These are phyloP conservation scores for Ornithorhynchus anatinus DNA, from an alignment of 2,113 vertebrate genomes.

Conservation along the genomic window DNA sequence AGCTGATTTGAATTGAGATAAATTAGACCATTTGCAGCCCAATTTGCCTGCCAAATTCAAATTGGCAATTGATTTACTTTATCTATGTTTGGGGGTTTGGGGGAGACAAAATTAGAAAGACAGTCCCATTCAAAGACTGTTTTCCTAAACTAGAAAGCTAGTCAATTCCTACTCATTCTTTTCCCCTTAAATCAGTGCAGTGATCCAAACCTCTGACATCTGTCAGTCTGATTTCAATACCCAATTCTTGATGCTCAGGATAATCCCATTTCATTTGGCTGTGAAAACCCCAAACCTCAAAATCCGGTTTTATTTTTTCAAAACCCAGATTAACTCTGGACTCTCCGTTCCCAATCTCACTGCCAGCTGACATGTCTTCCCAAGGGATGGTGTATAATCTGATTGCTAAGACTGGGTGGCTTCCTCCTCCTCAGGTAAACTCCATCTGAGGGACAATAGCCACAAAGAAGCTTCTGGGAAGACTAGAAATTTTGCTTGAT, in stretches of 20 bases:
- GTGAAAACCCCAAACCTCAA: background rate
- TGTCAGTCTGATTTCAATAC: background rate
- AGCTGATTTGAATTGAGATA: constrained; percentile 72
- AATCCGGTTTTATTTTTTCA: background rate
- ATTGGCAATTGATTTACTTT: constrained; percentile 52
- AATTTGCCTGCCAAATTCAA: constrained; percentile 69
- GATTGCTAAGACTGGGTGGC: background rate
- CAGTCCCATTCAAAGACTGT: constrained; percentile 29
- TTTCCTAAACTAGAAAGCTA: constrained; percentile 3
- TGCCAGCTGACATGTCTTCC: background rate
- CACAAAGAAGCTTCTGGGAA: background rate
- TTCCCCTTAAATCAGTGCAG: background rate
- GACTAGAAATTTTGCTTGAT: constrained; percentile 1
- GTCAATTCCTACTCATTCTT: constrained; percentile 1
- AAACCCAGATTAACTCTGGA: background rate
- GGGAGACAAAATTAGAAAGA: constrained; percentile 41
- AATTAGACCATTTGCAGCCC: constrained; percentile 69
- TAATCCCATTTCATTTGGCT: background rate
- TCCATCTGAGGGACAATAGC: background rate
- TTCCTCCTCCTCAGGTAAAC: background rate
- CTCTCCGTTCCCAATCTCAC: background rate
- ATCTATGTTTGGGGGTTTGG: constrained; percentile 40
- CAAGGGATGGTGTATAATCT: background rate
- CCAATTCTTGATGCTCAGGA: background rate
- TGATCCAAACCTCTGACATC: background rate